Percentiles rank a stretch among this genome's conserved stretches.
Conservation (phyloP, 2,113 vertebrate species). For the Vireo altiloquus region DNA sequence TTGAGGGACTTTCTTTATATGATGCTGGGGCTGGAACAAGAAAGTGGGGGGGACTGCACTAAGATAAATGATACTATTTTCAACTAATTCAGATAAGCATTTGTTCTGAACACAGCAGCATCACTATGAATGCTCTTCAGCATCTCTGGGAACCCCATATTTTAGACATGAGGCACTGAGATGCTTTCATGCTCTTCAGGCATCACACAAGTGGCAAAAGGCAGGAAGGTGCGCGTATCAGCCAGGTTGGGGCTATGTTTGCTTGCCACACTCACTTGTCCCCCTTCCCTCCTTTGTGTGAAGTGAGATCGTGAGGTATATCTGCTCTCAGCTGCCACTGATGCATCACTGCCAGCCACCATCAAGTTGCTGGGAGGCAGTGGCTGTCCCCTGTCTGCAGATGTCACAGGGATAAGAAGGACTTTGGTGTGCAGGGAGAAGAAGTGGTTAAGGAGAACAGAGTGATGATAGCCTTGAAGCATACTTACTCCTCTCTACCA, state of each 20-base stretch:
- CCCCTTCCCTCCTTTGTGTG: neutral
- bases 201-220: neutral
- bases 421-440: neutral
- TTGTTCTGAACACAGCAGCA: neutral
- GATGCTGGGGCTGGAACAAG: neutral
- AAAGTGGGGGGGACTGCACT: neutral
- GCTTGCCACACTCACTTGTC: rapidly evolving
- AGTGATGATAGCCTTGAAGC: neutral
- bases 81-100: neutral
- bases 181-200: neutral
- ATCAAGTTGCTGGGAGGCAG: neutral
- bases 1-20: neutral
- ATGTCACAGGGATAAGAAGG: neutral
- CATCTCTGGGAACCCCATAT: neutral
- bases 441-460: neutral
- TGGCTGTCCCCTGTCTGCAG: neutral
- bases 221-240: neutral
- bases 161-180: neutral
- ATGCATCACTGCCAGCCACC: neutral
- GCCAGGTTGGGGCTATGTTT: neutral
- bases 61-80: neutral
- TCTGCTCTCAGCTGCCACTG: neutral
- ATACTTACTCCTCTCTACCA: neutral
- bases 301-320: neutral
- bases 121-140: neutral